Evolutionary conservation across 2,888 invertebrate species (phyloP).

Genomic region (Eilema sororculum): DNA sequence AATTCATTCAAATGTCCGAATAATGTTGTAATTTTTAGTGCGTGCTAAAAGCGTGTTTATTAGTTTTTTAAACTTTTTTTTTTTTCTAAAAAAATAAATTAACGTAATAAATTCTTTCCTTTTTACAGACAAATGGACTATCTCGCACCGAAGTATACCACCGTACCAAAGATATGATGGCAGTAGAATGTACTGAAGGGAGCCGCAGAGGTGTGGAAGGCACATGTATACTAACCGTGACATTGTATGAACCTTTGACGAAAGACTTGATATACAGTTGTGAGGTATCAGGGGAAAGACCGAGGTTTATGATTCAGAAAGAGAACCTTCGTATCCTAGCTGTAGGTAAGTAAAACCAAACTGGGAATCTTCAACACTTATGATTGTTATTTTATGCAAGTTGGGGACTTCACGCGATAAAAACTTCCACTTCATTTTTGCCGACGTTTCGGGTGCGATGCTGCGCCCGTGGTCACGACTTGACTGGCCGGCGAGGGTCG

Average conservation of each 20-base stretch:
- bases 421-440: too few species aligned
- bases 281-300: slow-evolving; percentile 78
- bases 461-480: too few species aligned
- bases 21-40: too few species aligned
- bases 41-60: too few species aligned
- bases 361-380: too few species aligned
- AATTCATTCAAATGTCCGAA: too few species aligned
- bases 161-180: slow-evolving; percentile 56
- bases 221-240: slow-evolving; percentile 60
- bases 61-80: too few species aligned
- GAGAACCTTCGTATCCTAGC: slow-evolving; percentile 60
- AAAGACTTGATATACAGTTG: slow-evolving; percentile 63
- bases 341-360: slow-evolving; percentile 73
- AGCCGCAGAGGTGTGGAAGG: slow-evolving; percentile 54
- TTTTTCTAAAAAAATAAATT: too few species aligned
- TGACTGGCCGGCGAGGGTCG: too few species aligned
- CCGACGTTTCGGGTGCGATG: too few species aligned
- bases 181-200: slow-evolving; percentile 59
- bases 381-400: too few species aligned
- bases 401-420: too few species aligned
- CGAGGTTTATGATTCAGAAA: slow-evolving; percentile 65
- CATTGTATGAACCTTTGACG: slow-evolving; percentile 59
- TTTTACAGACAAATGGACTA: slow-evolving; percentile 50
- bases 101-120: background rate
- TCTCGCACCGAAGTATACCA: slow-evolving; percentile 45